Percentiles rank a stretch among this genome's conserved stretches.
Conservation (phyloP, 2,113 vertebrate species). For the Pseudopodoces humilis region DNA sequence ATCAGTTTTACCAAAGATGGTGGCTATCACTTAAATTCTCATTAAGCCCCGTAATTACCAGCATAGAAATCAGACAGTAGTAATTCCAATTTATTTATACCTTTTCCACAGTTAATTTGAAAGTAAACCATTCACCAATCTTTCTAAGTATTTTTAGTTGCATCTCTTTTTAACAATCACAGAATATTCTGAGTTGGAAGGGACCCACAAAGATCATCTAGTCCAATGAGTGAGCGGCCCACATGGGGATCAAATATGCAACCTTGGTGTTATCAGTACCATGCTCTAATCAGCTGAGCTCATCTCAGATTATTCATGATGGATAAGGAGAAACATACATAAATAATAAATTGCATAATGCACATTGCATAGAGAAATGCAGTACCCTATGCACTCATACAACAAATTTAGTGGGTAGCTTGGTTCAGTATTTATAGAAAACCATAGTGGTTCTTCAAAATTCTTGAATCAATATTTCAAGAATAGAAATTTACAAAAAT, state of each 20-base stretch:
- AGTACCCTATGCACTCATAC: background rate
- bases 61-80: background rate
- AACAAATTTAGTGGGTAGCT: background rate
- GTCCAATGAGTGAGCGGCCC: rapidly evolving
- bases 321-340: background rate
- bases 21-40: background rate
- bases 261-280: background rate
- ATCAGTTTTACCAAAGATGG: background rate
- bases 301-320: background rate
- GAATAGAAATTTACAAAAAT: background rate
- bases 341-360: conserved; percentile 20
- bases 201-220: too few species aligned
- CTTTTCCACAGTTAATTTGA: background rate
- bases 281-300: background rate
- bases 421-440: background rate
- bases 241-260: background rate
- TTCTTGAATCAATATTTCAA: background rate
- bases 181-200: background rate
- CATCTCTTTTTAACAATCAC: background rate
- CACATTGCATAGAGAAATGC: background rate
- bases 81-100: background rate
- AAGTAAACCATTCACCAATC: background rate
- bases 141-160: background rate
- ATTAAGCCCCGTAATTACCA: background rate
- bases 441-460: background rate